Base-by-base conservation (phyloP, 2,113 vertebrate genomes). In the Chascanopsetta lugubris region DNA sequence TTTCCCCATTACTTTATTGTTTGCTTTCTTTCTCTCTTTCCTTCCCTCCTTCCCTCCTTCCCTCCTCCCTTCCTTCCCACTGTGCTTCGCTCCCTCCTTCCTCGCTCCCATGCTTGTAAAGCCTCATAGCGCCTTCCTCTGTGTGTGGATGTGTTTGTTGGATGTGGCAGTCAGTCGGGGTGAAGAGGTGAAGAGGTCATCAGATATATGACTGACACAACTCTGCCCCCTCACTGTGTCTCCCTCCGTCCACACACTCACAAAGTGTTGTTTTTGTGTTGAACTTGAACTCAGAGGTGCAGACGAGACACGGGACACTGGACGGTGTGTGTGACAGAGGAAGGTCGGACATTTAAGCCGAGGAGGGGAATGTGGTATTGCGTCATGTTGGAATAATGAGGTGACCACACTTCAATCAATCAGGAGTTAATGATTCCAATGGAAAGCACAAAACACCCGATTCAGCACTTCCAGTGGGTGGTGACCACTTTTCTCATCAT, bases 61-160 rank as follows among this genome's bases (percentile, higher is more conserved):
- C 29, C 32, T 32, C 49, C 30, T 54, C 21, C 29, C 20, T 13
- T 21, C 48, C 60, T n/a, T 45, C 15, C 54, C 12, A 30, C 20
- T 45, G 10, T 60, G 3, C n/a, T 53, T 26, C 21, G 5, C 8
- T 36, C 12, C 18, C 32, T 20, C 12, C n/a, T 53, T 18, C 11
- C 27, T 32, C n/a, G 9, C 51, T 64, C 13, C 36, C 13, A 54
- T 8, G 32, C 26, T 43, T 17, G 54, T 10, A 18, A 49, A 9
- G 9, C 57, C 5, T 13, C 15, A 21, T 1, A 34, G 18, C 18
- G 27, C 34, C 65, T 11, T 60, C 40, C 25, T 64, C 59, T 54
- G 12, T 48, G 48, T 45, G 77, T 40, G 36, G 48, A 36, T 40
- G 68, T 75, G 45, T 77, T 80, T 70, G 48, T 50, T 46, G 45